Evolutionary conservation across 35 echinoderm and acorn worm genomes (phyloP).

Genomic region (Patiria miniata): DNA sequence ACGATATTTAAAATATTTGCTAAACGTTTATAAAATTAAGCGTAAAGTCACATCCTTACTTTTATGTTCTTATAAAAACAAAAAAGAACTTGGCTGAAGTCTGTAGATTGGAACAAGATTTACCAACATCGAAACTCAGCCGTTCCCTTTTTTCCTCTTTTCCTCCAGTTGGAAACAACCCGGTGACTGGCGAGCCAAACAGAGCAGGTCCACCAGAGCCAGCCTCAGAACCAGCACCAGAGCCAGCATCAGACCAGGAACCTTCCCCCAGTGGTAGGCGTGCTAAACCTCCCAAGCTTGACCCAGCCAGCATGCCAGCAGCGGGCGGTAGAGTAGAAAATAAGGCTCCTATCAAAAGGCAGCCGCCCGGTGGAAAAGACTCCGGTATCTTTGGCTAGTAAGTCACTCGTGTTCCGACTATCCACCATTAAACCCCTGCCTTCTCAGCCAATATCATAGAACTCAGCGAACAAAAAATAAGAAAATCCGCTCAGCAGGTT

Average conservation of each 20-base stretch:
- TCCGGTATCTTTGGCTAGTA: neutral
- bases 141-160: neutral
- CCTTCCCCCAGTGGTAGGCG: neutral
- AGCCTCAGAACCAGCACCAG: neutral
- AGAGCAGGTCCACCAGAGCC: neutral
- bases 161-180: constrained; percentile 4
- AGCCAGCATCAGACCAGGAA: neutral
- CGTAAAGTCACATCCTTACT: too few relatives aligned
- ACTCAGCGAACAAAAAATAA: too few relatives aligned
- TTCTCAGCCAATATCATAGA: too few relatives aligned
- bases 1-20: too few relatives aligned
- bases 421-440: too few relatives aligned
- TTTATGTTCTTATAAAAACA: too few relatives aligned
- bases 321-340: constrained; percentile 26
- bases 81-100: too few relatives aligned
- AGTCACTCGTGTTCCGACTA: too few relatives aligned
- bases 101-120: too few relatives aligned
- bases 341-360: neutral
- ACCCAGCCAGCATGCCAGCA: constrained; percentile 36
- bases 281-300: neutral
- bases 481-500: too few relatives aligned
- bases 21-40: too few relatives aligned
- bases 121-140: too few relatives aligned
- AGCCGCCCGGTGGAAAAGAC: constrained; percentile 30
- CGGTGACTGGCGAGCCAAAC: neutral